These are phyloP conservation scores for Actenoides lindsayi DNA, from an alignment of 2,113 vertebrate species.

Conservation along the genomic window DNA sequence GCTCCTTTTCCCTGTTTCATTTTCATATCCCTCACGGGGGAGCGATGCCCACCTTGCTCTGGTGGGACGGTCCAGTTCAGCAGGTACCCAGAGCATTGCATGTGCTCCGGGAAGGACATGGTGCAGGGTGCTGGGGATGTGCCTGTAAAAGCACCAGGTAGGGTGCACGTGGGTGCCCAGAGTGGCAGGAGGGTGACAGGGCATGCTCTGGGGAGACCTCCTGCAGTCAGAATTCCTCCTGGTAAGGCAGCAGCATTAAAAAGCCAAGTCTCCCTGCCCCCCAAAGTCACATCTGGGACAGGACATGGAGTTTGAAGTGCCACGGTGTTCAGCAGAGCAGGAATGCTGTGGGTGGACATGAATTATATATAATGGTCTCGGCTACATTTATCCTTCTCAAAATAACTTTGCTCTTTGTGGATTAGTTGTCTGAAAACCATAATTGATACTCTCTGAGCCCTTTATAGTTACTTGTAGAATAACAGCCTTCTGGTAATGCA, in stretches of 20 bases:
- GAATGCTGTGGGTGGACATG: neutral
- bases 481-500: neutral
- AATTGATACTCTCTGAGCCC: neutral
- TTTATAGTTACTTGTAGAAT: neutral
- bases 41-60: neutral
- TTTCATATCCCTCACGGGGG: neutral
- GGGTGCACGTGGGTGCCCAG: no score
- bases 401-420: slow-evolving; percentile 48
- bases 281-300: neutral
- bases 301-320: neutral
- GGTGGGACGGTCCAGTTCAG: neutral
- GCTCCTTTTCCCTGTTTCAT: neutral
- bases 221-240: neutral
- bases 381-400: slow-evolving; percentile 23
- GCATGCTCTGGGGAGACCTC: neutral
- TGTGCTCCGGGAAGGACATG: neutral
- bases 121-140: neutral
- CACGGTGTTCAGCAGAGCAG: neutral
- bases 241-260: neutral
- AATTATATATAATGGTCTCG: neutral
- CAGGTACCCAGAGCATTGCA: neutral
- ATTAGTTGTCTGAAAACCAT: slow-evolving; percentile 41
- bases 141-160: neutral
- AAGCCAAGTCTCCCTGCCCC: accelerated
- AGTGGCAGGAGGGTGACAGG: neutral